Percentiles rank a stretch among this genome's conserved stretches.
phyloP scores from a whole-genome alignment of 2,888 invertebrate genomes.

The Lasioglossum villosulum region DNA sequence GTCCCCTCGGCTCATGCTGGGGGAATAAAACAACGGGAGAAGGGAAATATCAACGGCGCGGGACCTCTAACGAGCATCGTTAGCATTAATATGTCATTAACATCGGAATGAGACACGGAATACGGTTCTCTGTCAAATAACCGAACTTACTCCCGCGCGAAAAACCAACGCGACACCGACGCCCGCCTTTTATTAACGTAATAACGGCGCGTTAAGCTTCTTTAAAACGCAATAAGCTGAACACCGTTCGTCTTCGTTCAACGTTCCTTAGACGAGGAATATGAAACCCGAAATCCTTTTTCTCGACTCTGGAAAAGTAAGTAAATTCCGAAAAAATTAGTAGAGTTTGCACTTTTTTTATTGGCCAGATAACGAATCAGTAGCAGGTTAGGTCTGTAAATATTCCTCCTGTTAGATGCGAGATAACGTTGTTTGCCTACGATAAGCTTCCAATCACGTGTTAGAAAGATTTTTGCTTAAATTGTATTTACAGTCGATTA shows the following conservation, averaged over 20 bases:
- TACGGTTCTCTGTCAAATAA: constrained; percentile 33
- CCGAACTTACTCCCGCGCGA: not conserved
- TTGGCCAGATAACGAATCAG: too few species aligned
- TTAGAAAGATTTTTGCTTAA: too few species aligned
- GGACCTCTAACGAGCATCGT: constrained; percentile 28
- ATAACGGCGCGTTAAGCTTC: constrained; percentile 19
- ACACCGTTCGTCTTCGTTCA: not conserved
- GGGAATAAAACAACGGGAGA: constrained; percentile 20
- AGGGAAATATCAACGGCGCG: constrained; percentile 25
- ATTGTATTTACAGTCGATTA: too few species aligned
- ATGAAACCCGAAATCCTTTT: not conserved
- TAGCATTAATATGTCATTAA: constrained; percentile 46
- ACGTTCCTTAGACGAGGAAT: not conserved
- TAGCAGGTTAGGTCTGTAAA: too few species aligned
- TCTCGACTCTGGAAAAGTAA: too few species aligned
- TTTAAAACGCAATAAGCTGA: constrained; percentile 20
- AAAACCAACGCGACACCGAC: constrained; percentile 4
- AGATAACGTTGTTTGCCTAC: too few species aligned
- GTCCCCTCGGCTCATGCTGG: not conserved
- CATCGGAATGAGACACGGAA: constrained; percentile 7
- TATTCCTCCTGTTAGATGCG: too few species aligned
- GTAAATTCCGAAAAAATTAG: too few species aligned
- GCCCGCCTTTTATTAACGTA: constrained; percentile 10
- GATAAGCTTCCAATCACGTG: too few species aligned
- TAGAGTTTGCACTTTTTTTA: too few species aligned